phyloP scores from a whole-genome alignment of 2,113 vertebrate genomes.

The Elaphurus davidianus region DNA sequence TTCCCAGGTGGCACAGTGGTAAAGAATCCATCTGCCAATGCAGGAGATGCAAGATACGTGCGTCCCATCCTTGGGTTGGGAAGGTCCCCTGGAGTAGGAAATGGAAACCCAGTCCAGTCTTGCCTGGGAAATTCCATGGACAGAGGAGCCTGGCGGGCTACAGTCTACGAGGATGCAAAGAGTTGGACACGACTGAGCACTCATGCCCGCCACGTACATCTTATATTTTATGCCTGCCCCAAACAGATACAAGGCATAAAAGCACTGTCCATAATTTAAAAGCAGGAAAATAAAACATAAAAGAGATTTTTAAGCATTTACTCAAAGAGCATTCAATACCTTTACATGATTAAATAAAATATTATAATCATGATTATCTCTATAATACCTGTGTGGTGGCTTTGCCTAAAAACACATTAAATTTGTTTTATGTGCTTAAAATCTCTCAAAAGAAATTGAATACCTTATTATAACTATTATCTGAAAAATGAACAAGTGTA shows the following conservation, averaged over 20 bases:
- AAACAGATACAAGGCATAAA: neutral
- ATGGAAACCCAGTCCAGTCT: neutral
- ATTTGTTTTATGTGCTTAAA: neutral
- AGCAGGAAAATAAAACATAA: conserved; percentile 6
- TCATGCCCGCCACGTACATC: neutral
- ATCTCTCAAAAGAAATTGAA: conserved; percentile 43
- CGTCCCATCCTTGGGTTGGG: neutral
- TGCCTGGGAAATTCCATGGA: neutral
- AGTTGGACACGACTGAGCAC: neutral
- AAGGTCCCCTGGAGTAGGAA: neutral
- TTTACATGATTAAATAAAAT: conserved; percentile 50
- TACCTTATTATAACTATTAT: conserved; percentile 48
- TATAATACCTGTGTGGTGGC: neutral
- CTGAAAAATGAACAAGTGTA: conserved; percentile 15
- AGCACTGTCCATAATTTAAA: conserved; percentile 26
- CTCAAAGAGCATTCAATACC: conserved; percentile 41
- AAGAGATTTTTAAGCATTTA: conserved; percentile 37
- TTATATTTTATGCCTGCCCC: neutral
- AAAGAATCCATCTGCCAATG: neutral
- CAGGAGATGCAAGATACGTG: neutral
- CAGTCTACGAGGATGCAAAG: neutral
- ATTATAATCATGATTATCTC: neutral
- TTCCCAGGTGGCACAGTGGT: neutral
- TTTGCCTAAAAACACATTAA: conserved; percentile 56
- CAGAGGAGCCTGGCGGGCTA: neutral